Conservation (phyloP, 1,140 invertebrate genomes). For the Plectrocnemia conspersa region DNA sequence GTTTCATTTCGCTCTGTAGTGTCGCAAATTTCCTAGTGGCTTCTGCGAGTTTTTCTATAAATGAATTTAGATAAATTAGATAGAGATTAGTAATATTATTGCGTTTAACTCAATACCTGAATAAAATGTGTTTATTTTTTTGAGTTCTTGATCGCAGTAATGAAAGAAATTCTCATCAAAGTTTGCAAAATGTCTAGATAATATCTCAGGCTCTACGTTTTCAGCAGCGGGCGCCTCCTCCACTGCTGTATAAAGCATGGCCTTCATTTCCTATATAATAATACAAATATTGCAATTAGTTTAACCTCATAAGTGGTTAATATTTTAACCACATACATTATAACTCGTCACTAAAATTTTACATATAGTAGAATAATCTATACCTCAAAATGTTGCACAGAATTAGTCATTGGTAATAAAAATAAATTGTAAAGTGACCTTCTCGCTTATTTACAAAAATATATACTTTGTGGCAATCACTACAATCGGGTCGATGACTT, state of each 20-base stretch:
- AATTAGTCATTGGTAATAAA: no score
- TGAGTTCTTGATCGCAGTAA: slow-evolving; percentile 90
- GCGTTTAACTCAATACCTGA: slow-evolving; percentile 60
- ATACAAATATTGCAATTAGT: slow-evolving; percentile 3
- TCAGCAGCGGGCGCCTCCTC: slow-evolving; percentile 85
- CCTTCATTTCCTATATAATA: slow-evolving; percentile 77
- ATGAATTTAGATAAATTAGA: slow-evolving; percentile 4
- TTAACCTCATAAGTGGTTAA: no score
- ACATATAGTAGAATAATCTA: no score
- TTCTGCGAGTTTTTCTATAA: slow-evolving; percentile 92
- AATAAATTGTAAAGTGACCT: no score
- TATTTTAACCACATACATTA: no score
- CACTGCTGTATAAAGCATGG: slow-evolving; percentile 81
- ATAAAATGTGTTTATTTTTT: slow-evolving; percentile 97
- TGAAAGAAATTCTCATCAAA: slow-evolving; percentile 96
- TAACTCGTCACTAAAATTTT: no score
- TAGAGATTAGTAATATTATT: neutral
- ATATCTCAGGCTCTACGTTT: slow-evolving; percentile 80
- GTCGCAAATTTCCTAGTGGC: slow-evolving; percentile 91
- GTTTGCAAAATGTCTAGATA: slow-evolving; percentile 86
- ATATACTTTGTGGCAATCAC: no score
- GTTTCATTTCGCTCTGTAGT: slow-evolving; percentile 82
- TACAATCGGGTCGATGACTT: no score
- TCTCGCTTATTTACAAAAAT: no score
- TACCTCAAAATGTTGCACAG: no score